Evolutionary conservation across 2,888 invertebrate species (phyloP).

Genomic region (Trachelus iudaicus): DNA sequence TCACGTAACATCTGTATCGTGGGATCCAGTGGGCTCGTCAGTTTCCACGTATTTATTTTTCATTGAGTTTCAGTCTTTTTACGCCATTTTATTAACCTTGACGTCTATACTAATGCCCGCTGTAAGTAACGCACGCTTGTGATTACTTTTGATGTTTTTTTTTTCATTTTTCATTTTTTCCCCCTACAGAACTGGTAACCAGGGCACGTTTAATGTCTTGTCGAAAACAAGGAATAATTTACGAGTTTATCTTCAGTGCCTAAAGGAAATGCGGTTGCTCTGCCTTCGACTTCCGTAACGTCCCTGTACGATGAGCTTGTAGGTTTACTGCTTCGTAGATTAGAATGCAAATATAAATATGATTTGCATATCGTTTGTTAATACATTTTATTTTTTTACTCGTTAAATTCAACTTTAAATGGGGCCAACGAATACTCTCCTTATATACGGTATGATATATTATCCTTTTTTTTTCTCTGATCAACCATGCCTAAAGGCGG

Average conservation of each 20-base stretch:
- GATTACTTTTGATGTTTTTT: neutral
- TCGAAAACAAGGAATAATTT: constrained; percentile 32
- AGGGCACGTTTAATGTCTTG: constrained; percentile 29
- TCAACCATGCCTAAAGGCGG: neutral
- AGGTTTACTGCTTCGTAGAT: neutral
- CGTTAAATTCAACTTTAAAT: neutral
- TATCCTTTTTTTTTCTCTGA: neutral
- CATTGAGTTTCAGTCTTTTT: no score
- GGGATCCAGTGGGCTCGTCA: neutral
- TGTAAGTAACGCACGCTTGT: neutral
- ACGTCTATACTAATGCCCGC: neutral
- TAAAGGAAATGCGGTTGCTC: constrained; percentile 7
- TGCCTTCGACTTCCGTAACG: neutral
- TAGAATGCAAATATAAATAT: neutral
- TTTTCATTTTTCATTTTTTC: neutral
- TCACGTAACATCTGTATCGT: neutral
- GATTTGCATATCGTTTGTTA: neutral
- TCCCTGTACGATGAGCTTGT: neutral
- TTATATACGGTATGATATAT: neutral
- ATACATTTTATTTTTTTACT: neutral
- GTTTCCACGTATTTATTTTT: neutral
- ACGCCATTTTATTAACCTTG: neutral
- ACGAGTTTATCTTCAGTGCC: constrained; percentile 6
- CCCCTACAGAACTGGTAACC: constrained; percentile 5
- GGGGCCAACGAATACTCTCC: neutral